Base-by-base conservation (phyloP, 2,113 vertebrate genomes). In the Pomatorhinus ruficollis region DNA sequence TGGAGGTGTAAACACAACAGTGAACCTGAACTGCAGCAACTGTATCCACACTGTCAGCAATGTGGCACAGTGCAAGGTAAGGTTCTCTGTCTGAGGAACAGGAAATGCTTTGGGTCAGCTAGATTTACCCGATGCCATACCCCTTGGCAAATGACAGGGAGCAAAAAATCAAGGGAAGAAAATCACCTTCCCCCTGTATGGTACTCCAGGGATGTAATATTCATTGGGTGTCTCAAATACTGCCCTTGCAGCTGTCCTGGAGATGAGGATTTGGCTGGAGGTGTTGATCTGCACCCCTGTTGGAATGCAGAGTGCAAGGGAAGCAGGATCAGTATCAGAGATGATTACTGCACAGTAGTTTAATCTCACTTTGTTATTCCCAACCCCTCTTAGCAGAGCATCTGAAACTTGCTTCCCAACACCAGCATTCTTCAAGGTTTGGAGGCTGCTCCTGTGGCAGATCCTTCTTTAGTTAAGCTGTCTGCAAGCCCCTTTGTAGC, bases 201-300 rank as follows among this genome's bases (percentile, higher is more conserved):
- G 97, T 39, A 97, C 95, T 87, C 90, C 97, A 71, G 95, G 96
- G 72, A 97, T 96, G 92, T 98, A 98, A 72, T 96, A 97, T 27
- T 77, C 33, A 61, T 82, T 97, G 56, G 94, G 90, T 35, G 93
- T 96, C 87, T 98, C 97, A 77, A 98, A 98, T 25, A 77, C 66
- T 53, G 96, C 93, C 35, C 74, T 97, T 87, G 83, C 96, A 53
- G 74, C 40, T 72, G 76, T 66, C 39, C 90, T 96, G 82, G 95
- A 97, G 85, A 98, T 87, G 24, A 88, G 23, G 44, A 98, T 64
- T 31, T 97, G 66, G 33, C 56, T 93, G 61, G 95, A 96, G 12
- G 70, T 65, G 24, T 96, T 97, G 87, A 96, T 80, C 72, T 90
- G 86, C 40, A 95, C 57, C 9, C 97, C 98, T 98, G 93, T 81